Evolutionary conservation across 2,888 invertebrate genomes (phyloP).

Genomic region (Nezara viridula): DNA sequence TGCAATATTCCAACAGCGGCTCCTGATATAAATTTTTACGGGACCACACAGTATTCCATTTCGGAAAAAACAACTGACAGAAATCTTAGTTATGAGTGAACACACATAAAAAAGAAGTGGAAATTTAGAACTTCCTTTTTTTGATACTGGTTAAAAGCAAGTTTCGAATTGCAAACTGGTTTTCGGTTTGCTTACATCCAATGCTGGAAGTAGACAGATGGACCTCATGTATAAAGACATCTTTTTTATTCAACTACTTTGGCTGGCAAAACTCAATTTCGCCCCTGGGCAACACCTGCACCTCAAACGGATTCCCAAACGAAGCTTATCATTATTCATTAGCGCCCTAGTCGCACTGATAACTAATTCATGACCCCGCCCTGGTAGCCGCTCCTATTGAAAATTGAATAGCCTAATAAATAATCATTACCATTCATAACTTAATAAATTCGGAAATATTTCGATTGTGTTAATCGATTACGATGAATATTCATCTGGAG

Average conservation of each 20-base stretch:
- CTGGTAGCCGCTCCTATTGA: not conserved
- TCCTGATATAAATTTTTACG: too few species aligned
- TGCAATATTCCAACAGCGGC: too few species aligned
- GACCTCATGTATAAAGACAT: not conserved
- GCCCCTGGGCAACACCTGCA: not conserved
- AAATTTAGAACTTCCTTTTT: too few species aligned
- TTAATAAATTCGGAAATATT: conserved; percentile 37
- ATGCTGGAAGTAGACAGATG: not conserved
- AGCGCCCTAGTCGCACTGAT: not conserved
- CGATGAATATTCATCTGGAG: not conserved
- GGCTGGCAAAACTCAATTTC: not conserved
- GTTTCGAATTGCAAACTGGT: too few species aligned
- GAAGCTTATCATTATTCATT: conserved; percentile 31
- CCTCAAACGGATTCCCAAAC: conserved; percentile 33
- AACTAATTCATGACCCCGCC: conserved; percentile 28
- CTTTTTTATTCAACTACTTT: conserved; percentile 13
- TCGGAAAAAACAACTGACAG: too few species aligned
- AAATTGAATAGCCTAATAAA: conserved; percentile 43
- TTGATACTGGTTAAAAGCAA: too few species aligned
- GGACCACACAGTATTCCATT: too few species aligned
- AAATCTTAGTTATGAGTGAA: too few species aligned
- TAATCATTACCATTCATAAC: conserved; percentile 41
- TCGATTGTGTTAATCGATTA: conserved; percentile 18
- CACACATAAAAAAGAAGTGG: too few species aligned
- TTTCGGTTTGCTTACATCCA: too few species aligned